phyloP scores from a whole-genome alignment of 1,140 invertebrate species.

The Medauroidea extradentata region DNA sequence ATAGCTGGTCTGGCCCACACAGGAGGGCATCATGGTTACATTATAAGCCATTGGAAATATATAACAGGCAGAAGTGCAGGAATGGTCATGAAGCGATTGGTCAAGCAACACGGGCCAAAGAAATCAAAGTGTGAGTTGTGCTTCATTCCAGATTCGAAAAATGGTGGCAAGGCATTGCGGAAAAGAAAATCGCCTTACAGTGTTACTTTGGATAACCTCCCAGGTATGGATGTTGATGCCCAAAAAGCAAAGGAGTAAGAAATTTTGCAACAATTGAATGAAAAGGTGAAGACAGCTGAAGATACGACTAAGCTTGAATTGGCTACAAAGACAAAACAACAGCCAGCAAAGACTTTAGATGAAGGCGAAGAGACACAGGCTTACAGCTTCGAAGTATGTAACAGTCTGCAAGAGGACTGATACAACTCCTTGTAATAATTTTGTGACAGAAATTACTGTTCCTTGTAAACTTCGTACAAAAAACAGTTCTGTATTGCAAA shows the following conservation, averaged over 20 bases:
- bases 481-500: too few relatives aligned
- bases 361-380: neutral
- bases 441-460: neutral
- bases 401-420: neutral
- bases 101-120: neutral
- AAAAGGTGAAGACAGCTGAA: neutral
- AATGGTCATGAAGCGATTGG: neutral
- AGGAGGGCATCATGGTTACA: neutral
- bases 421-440: neutral
- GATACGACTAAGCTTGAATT: neutral
- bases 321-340: neutral
- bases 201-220: neutral
- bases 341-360: neutral
- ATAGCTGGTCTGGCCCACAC: neutral
- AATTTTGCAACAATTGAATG: neutral
- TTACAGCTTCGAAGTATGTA: neutral
- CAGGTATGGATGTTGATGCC: neutral
- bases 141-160: neutral
- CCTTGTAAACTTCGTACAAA: neutral
- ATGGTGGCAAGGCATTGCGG: neutral
- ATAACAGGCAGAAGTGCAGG: neutral
- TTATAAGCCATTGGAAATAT: neutral
- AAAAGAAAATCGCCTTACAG: neutral
- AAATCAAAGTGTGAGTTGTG: neutral
- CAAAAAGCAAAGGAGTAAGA: neutral